phyloP scores from a whole-genome alignment of 2,888 invertebrate genomes.

The Netelia melanura region DNA sequence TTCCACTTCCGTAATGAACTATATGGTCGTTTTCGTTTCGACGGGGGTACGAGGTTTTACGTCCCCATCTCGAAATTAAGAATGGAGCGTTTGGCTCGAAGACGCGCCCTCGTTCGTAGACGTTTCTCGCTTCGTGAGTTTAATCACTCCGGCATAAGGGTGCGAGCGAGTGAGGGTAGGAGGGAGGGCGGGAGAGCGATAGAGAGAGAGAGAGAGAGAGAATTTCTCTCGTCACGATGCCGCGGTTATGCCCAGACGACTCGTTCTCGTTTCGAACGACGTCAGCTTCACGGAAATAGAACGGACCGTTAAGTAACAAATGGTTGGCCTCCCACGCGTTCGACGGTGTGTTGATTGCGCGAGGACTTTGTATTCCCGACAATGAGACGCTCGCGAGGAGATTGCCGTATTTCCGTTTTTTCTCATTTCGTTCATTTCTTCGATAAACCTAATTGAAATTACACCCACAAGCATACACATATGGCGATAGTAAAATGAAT shows the following conservation, averaged over 20 bases:
- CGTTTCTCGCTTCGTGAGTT: constrained; percentile 10
- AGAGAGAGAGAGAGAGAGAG: neutral
- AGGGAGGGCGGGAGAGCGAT: neutral
- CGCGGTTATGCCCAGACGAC: neutral
- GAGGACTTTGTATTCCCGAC: no score
- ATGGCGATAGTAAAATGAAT: no score
- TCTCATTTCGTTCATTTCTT: no score
- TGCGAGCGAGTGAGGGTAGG: neutral
- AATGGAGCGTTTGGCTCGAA: neutral
- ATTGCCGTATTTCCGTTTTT: no score
- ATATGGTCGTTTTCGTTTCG: constrained; percentile 6
- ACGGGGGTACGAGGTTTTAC: neutral
- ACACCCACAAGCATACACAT: no score
- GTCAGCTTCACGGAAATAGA: constrained; percentile 14
- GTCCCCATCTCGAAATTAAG: constrained; percentile 15
- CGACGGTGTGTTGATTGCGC: neutral
- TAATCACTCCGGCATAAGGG: constrained; percentile 15
- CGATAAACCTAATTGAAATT: no score
- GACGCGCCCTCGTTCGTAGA: constrained; percentile 2
- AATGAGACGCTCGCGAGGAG: neutral
- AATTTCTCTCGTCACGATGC: neutral
- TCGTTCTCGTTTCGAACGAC: constrained; percentile 21
- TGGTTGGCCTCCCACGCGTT: neutral
- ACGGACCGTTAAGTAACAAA: constrained; percentile 1
- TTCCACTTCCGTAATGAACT: constrained; percentile 14